These are phyloP conservation scores for Rhingia rostrata DNA, from an alignment of 2,888 invertebrate species.

Conservation along the genomic window DNA sequence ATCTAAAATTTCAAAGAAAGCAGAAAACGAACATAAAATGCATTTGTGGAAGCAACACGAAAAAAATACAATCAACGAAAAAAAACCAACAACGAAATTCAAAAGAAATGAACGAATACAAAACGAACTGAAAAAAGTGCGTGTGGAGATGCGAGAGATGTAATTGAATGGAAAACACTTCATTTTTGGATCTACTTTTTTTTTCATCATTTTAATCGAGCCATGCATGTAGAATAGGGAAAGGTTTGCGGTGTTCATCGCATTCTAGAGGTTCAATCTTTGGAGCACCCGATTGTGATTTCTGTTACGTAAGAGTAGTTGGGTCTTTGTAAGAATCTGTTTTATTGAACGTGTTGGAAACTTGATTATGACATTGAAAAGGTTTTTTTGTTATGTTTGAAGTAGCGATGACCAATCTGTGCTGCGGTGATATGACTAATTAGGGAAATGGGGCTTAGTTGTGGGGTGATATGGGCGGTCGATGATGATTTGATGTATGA, in stretches of 20 bases:
- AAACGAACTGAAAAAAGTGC: conserved; percentile 53
- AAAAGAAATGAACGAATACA: conserved; percentile 64
- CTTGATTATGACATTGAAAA: conserved; percentile 34
- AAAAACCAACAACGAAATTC: conserved; percentile 50
- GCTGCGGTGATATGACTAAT: conserved; percentile 6
- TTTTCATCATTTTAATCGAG: conserved; percentile 52
- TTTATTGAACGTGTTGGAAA: neutral
- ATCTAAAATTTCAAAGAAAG: conserved; percentile 73
- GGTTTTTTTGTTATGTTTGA: neutral
- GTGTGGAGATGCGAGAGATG: conserved; percentile 50
- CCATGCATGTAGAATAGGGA: conserved; percentile 37
- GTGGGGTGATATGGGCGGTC: neutral
- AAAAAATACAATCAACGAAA: conserved; percentile 6
- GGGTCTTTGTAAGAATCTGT: neutral
- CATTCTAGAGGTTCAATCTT: conserved; percentile 41
- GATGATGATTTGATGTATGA: neutral
- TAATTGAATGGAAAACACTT: conserved; percentile 69
- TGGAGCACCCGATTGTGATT: conserved; percentile 4
- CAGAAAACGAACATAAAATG: conserved; percentile 73
- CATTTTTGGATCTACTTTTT: conserved; percentile 29
- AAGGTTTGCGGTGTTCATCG: conserved; percentile 21
- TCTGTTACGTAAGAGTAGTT: conserved; percentile 11
- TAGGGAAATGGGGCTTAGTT: neutral
- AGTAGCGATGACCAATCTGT: neutral
- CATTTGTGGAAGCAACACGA: conserved; percentile 43